These are phyloP conservation scores for Allacma fusca DNA, from an alignment of 2,888 invertebrate genomes.

Conservation along the genomic window DNA sequence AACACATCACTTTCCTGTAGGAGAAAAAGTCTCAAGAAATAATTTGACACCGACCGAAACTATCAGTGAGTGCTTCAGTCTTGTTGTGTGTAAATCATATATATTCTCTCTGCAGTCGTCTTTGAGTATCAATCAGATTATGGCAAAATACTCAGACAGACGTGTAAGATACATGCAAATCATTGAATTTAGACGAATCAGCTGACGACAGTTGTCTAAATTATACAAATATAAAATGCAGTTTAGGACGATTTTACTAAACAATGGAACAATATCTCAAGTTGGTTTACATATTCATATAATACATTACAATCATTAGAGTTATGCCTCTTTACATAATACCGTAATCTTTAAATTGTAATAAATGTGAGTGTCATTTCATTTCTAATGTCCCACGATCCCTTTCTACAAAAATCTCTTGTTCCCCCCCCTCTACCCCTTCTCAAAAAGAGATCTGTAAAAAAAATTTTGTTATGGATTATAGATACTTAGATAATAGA, in stretches of 20 bases:
- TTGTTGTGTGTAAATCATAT: neutral
- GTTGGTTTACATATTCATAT: constrained; percentile 16
- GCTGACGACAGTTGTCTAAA: neutral
- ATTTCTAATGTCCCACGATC: neutral
- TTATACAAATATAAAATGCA: constrained; percentile 10
- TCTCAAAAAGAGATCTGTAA: too few relatives aligned
- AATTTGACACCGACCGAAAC: neutral
- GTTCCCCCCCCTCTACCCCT: too few relatives aligned
- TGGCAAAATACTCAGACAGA: constrained; percentile 35
- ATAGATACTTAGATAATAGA: too few relatives aligned
- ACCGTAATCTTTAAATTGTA: neutral
- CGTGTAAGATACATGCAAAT: constrained; percentile 20
- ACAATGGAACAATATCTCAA: neutral
- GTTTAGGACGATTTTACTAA: neutral
- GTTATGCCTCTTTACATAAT: neutral
- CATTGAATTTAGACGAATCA: neutral
- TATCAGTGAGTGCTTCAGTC: neutral
- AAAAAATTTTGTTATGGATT: too few relatives aligned
- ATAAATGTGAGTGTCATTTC: neutral
- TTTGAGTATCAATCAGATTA: constrained; percentile 27
- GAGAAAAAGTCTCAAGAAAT: constrained; percentile 1
- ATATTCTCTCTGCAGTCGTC: neutral
- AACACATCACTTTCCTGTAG: neutral
- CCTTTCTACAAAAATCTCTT: neutral
- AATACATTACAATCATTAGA: constrained; percentile 1